These are phyloP conservation scores for Malurus splendens DNA, from an alignment of 2,797 vertebrate genomes.

Conservation along the genomic window DNA sequence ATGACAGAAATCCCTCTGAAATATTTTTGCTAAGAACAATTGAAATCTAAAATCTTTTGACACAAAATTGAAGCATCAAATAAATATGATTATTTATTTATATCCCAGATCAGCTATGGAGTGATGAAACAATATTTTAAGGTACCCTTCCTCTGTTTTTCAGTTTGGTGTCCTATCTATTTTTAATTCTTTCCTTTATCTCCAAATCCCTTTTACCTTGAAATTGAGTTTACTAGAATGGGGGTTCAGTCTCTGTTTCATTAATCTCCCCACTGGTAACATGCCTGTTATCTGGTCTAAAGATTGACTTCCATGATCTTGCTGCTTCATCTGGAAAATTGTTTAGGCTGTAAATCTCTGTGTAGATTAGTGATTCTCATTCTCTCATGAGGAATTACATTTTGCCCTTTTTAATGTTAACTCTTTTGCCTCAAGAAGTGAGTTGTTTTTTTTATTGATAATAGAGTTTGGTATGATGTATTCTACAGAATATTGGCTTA, in stretches of 20 bases:
- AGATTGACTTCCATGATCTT: constrained; percentile 5
- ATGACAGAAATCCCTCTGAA: background rate
- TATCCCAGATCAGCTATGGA: background rate
- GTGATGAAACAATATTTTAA: constrained; percentile 14
- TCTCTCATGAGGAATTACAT: background rate
- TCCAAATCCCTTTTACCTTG: background rate
- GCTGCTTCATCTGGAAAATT: constrained; percentile 17
- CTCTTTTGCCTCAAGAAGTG: constrained; percentile 34
- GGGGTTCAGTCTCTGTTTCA: background rate
- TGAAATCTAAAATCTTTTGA: background rate
- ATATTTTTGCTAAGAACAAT: background rate
- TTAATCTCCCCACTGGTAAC: background rate
- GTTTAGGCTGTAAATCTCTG: constrained; percentile 14
- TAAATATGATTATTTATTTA: background rate
- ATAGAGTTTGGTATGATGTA: constrained; percentile 44
- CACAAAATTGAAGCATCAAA: background rate
- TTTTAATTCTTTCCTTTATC: background rate
- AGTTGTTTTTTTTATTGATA: constrained; percentile 66
- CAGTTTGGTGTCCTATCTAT: background rate
- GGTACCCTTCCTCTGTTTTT: background rate
- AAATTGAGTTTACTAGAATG: background rate
- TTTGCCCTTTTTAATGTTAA: constrained; percentile 41
- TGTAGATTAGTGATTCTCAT: constrained; percentile 5
- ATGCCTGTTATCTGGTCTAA: background rate
- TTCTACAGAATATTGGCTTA: constrained; percentile 56